Base-by-base conservation (phyloP, 2,113 vertebrate genomes). In the Pimephales promelas region DNA sequence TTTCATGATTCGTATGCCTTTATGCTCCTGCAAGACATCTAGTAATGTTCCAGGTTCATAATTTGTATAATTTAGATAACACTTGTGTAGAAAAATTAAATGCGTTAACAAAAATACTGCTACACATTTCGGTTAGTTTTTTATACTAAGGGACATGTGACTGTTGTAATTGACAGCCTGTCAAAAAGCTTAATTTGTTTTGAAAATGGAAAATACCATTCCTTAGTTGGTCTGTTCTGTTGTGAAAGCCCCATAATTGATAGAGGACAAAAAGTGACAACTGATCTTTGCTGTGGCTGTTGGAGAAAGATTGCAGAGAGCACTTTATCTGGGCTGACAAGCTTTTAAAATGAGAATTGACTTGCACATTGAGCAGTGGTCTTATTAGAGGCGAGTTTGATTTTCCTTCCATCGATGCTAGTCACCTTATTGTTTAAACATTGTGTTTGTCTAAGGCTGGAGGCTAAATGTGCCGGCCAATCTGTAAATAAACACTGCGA, bases 331-430 rank as follows among this genome's bases (percentile, higher is more conserved):
- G 43, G 3, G 18, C 24, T 80, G 78, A 80, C 78, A 47, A 31
- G n/a, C 78, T 52, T 78, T 62, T 36, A 79, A 40, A 79, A 61
- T 62, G 57, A 52, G 43, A 80, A 66, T 80, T 66, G 78, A 80
- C 78, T 80, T 56, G 5, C 2, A 14, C 28, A 56, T 76, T n/a
- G 54, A 59, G 57, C 24, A 64, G 34, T 47, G 59, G 13, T 64
- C 78, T 49, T 66, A 45, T 79, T 77, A 77, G 75, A 43, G 49
- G 56, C 0, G 56, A 78, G 76, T 28, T 77, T 77, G 74, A 77
- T 77, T 77, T 77, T 77, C 52, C 52, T 57, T 28, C 26, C 10
- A 5, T 11, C 10, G 31, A 11, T 77, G 54, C 22, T 77, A 57
- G 31, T 77, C 54, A 77, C 22, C 52, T 77, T 4, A 16, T 59